A percentile compares a stretch with the other conserved stretches of the same genome.
phyloP scores from a whole-genome alignment of 2,888 invertebrate genomes.

The Ditylenchus weischeri region DNA sequence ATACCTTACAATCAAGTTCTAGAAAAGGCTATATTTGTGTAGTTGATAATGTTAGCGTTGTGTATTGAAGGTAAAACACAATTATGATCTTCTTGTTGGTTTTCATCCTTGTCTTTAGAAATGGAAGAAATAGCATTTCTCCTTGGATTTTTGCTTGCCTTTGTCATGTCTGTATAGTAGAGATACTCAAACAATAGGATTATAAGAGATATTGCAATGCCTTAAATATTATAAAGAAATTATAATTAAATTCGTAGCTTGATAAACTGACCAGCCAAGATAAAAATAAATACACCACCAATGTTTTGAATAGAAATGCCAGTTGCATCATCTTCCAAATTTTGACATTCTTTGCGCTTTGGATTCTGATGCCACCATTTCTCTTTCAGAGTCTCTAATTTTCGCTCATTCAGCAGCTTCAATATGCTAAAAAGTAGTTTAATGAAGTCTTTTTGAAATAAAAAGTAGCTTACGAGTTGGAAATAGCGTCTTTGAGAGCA shows the following conservation, averaged over 20 bases:
- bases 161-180: conserved; percentile 34
- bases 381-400: conserved; percentile 87
- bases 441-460: no score
- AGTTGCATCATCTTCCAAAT: conserved; percentile 77
- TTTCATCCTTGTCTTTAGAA: neutral
- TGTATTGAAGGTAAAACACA: neutral
- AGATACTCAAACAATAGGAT: conserved; percentile 84
- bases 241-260: no score
- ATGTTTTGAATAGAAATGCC: conserved; percentile 97
- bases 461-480: conserved; percentile 39
- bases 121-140: neutral
- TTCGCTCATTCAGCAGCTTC: conserved; percentile 83
- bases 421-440: conserved; percentile 72
- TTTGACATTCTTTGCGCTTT: conserved; percentile 69
- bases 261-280: conserved; percentile 69
- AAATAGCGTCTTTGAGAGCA: conserved; percentile 47
- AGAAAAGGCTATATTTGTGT: conserved; percentile 10
- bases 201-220: conserved; percentile 54
- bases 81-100: neutral
- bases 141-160: neutral
- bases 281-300: conserved; percentile 94
- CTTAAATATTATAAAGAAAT: no score
- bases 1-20: no score
- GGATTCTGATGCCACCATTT: conserved; percentile 92
- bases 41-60: conserved; percentile 3